These are phyloP conservation scores for Congeria kusceri DNA, from an alignment of 2,888 invertebrate species.

Conservation along the genomic window DNA sequence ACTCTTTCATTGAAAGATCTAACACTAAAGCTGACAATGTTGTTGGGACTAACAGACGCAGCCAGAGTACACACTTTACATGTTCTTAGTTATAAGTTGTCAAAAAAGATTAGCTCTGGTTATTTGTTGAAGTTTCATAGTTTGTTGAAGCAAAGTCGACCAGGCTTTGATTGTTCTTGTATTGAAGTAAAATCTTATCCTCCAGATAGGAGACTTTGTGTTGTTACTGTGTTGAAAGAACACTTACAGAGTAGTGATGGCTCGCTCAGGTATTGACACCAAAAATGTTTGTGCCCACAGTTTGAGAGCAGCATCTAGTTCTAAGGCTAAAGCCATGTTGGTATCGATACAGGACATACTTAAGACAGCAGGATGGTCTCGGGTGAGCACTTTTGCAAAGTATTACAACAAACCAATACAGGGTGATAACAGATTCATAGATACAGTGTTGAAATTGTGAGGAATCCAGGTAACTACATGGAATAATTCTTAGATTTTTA, in stretches of 20 bases:
- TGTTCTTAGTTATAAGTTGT: too few species aligned
- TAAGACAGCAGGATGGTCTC: constrained; percentile 16
- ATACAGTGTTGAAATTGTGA: constrained; percentile 4
- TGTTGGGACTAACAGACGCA: too few species aligned
- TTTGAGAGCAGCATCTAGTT: constrained; percentile 5
- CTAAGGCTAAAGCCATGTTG: neutral
- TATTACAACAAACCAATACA: constrained; percentile 9
- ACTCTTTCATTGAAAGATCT: too few species aligned
- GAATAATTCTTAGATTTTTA: neutral
- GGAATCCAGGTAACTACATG: neutral
- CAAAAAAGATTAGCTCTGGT: constrained; percentile 33
- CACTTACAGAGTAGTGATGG: neutral
- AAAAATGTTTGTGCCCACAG: constrained; percentile 2
- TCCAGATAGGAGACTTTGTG: constrained; percentile 22
- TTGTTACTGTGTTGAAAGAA: constrained; percentile 19
- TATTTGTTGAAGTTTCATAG: constrained; percentile 22
- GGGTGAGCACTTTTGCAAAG: neutral
- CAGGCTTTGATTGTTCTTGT: neutral
- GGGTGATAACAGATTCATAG: neutral
- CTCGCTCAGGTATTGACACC: constrained; percentile 8
- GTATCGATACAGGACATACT: constrained; percentile 11
- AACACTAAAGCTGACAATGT: too few species aligned
- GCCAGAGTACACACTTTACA: too few species aligned
- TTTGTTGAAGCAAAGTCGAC: constrained; percentile 27
- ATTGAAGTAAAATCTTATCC: constrained; percentile 7